Evolutionary conservation across 2,888 invertebrate species (phyloP), one percentile per base, ranked within the genome.

Genomic region (Eristalis arbustorum): DNA sequence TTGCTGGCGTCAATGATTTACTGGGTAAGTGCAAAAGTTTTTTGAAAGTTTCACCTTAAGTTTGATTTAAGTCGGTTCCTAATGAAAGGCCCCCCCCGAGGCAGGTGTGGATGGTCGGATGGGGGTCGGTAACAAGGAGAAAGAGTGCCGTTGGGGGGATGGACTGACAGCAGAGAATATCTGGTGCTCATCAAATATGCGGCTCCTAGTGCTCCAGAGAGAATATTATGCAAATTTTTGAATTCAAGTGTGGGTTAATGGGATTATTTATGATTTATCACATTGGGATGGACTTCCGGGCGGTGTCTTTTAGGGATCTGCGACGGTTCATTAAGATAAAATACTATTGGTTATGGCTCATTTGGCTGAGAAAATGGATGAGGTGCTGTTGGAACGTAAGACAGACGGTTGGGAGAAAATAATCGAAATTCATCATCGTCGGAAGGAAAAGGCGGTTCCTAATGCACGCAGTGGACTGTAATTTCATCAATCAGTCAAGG

Each of bases 1-100:
- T 99, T 92, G 99, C 99, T 79, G 97, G 98, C 74, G 97, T 98
- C 91, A 99, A 99, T 94, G 99, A 99, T 94, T 95, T 99, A 88
- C 94, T 98, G 89, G 99, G 98, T 93, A 90, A 92, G 92, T 91
- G 79, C n/a, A 13, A 31, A 84, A 76, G 69, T 64, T 72, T 49
- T 49, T 49, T 74, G 62, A 37, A 56, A 62, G 18, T 59, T 66
- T 31, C 64, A 57, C 40, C 61, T 74, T 62, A 68, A 73, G 62
- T 73, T 84, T 84, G 81, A 84, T 84, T 84, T 84, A 81, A 80
- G 68, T 74, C 73, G 31, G 37, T 18, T 18, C 18, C 49, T 49
- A 49, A 49, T 49, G 49, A 49, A 49, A 49, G n/a, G n/a, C 14
- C 18, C 18, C 42, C 14, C 18, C 18, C 2, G 8, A 37, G 37